Evolutionary conservation across 2,888 invertebrate genomes (phyloP).

Genomic region (Lepeophtheirus nordmannii): DNA sequence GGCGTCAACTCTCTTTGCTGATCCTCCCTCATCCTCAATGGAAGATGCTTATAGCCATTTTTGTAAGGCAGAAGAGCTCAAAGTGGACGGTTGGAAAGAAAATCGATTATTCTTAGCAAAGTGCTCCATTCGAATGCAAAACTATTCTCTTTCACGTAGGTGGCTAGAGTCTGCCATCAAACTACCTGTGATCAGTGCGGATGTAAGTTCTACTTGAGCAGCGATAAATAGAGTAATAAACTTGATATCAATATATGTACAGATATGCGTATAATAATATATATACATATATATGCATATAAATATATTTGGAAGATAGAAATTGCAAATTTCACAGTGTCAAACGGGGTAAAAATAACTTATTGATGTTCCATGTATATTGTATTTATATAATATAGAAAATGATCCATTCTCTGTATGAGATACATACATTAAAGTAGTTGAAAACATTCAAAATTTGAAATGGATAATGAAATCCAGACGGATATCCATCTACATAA

Average conservation of each 20-base stretch:
- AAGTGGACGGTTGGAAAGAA: conserved; percentile 42
- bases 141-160: conserved; percentile 32
- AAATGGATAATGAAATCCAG: too few relatives aligned
- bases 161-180: conserved; percentile 37
- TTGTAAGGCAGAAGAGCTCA: conserved; percentile 41
- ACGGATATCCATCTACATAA: too few relatives aligned
- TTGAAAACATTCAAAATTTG: too few relatives aligned
- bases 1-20: conserved; percentile 47
- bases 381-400: too few relatives aligned
- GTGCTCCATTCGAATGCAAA: conserved; percentile 40
- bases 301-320: background rate
- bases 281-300: background rate
- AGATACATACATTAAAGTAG: too few relatives aligned
- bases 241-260: background rate
- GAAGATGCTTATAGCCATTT: conserved; percentile 47
- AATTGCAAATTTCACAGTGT: background rate
- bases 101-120: conserved; percentile 44
- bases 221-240: too few relatives aligned
- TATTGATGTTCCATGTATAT: too few relatives aligned
- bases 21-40: conserved; percentile 46
- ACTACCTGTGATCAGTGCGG: conserved; percentile 30
- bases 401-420: too few relatives aligned
- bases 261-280: too few relatives aligned
- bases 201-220: conserved; percentile 29
- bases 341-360: too few relatives aligned